A percentile compares a stretch with the other conserved stretches of the same genome.
phyloP scores from a whole-genome alignment of 2,888 invertebrate genomes.

The Thelaira solivaga region DNA sequence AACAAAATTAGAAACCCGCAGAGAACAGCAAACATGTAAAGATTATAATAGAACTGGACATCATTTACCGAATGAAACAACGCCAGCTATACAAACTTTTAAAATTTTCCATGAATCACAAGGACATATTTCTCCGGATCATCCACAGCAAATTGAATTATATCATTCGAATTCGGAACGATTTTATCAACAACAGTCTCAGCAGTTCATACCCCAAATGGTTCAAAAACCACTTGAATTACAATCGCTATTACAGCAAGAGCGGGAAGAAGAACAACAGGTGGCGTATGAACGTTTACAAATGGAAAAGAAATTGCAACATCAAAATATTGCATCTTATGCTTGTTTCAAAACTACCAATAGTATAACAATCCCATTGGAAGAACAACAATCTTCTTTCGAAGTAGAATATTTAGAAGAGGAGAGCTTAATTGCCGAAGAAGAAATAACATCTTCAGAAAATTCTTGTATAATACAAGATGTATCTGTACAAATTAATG shows the following conservation, averaged over 20 bases:
- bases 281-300: conserved; percentile 69
- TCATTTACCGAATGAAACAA: conserved; percentile 4
- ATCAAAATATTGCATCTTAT: conserved; percentile 35
- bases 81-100: conserved; percentile 63
- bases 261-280: conserved; percentile 71
- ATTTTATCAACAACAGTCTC: conserved; percentile 36
- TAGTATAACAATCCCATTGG: neutral
- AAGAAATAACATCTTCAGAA: neutral
- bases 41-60: neutral
- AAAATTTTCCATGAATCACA: conserved; percentile 63
- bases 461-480: conserved; percentile 65
- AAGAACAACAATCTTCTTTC: conserved; percentile 6
- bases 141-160: conserved; percentile 42
- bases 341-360: conserved; percentile 39
- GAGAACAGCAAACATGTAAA: conserved; percentile 68
- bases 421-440: neutral
- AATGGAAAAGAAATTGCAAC: conserved; percentile 59
- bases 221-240: conserved; percentile 67
- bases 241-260: conserved; percentile 72
- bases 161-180: conserved; percentile 29
- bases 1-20: conserved; percentile 74
- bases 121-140: neutral
- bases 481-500: conserved; percentile 81
- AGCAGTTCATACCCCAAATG: conserved; percentile 28
- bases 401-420: conserved; percentile 38